A percentile compares a stretch with the other conserved stretches of the same genome.
These are phyloP conservation scores for Lethrus apterus DNA, from an alignment of 1,140 invertebrate species.

Conservation along the genomic window DNA sequence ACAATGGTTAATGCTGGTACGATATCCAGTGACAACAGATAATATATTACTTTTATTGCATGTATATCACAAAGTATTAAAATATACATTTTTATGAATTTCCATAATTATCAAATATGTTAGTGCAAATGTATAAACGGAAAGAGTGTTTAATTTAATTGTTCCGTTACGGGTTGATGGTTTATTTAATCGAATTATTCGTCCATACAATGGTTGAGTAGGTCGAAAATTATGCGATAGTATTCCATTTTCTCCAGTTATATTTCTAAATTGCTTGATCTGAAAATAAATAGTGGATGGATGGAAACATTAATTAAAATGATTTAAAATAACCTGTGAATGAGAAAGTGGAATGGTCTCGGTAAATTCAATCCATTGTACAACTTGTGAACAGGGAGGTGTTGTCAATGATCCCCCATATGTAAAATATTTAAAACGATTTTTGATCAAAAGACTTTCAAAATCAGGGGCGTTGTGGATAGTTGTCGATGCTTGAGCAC, in stretches of 20 bases:
- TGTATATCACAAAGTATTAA: slow-evolving; percentile 5
- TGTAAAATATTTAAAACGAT: slow-evolving; percentile 59
- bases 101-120: too few relatives aligned
- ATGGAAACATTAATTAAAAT: too few relatives aligned
- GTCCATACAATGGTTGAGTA: slow-evolving; percentile 61
- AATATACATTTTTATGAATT: too few relatives aligned
- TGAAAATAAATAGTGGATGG: slow-evolving; percentile 42
- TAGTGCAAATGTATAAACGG: too few relatives aligned
- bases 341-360: slow-evolving; percentile 64
- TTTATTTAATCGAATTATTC: slow-evolving; percentile 36
- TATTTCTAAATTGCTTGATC: slow-evolving; percentile 64
- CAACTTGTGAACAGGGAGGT: slow-evolving; percentile 81
- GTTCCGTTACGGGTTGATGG: too few relatives aligned
- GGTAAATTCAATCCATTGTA: slow-evolving; percentile 84
- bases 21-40: background rate
- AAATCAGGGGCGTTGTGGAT: slow-evolving; percentile 48
- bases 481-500: slow-evolving; percentile 39
- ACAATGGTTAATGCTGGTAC: slow-evolving; percentile 19
- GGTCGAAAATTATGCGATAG: slow-evolving; percentile 71
- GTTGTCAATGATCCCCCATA: slow-evolving; percentile 88
- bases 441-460: slow-evolving; percentile 47
- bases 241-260: slow-evolving; percentile 55
- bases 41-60: background rate
- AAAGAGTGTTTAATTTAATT: too few relatives aligned
- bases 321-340: slow-evolving; percentile 54